Conservation (phyloP, 2,797 vertebrate species). For the Coreius guichenoti region DNA sequence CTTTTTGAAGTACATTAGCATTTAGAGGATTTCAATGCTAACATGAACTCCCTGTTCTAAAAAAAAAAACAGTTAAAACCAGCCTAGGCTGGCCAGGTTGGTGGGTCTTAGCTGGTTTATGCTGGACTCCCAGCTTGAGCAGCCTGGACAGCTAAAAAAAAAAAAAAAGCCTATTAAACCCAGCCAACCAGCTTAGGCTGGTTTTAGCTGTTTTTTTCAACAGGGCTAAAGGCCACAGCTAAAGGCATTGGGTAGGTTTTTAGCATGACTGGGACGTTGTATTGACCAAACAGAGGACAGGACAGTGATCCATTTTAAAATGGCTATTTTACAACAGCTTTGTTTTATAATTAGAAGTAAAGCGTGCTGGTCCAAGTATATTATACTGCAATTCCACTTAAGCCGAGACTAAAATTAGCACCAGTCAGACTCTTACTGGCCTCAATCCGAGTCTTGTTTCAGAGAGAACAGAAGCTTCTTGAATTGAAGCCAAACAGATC, state of each 20-base stretch:
- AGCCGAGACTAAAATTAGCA: constrained; percentile 30
- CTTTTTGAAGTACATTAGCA: background rate
- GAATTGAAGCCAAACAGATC: constrained; percentile 43
- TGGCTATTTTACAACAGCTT: background rate
- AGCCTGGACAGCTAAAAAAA: too few species aligned
- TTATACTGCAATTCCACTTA: constrained; percentile 5
- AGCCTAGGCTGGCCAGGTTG: too few species aligned
- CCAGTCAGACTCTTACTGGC: constrained; percentile 24
- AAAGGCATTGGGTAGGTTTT: background rate
- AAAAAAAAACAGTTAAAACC: too few species aligned
- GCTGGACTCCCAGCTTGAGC: too few species aligned
- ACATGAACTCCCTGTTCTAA: background rate
- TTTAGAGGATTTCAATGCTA: background rate
- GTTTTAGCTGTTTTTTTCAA: too few species aligned
- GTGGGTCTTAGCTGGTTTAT: too few species aligned
- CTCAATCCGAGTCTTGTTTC: constrained; percentile 39
- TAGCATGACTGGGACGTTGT: background rate
- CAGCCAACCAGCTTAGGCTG: too few species aligned
- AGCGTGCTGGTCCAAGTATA: background rate
- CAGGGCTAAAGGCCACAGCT: too few species aligned
- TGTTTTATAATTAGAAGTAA: constrained; percentile 10
- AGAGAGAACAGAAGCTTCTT: constrained; percentile 40
- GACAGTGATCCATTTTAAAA: background rate
- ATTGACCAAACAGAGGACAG: background rate
- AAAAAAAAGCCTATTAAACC: too few species aligned